phyloP scores from a whole-genome alignment of 2,113 vertebrate species.

The Dromas ardeola region DNA sequence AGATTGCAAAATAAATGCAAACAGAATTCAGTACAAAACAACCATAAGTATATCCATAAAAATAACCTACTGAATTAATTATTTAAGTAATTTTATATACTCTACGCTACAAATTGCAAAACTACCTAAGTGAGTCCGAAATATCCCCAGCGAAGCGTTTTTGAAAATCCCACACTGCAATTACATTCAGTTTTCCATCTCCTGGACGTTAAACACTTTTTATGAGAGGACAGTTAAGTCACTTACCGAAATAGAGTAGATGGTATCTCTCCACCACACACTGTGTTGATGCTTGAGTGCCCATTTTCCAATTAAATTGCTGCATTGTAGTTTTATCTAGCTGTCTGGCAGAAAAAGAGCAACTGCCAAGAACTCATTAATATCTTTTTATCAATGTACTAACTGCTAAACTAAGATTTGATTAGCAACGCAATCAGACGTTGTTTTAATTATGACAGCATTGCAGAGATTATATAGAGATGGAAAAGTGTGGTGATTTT shows the following conservation, averaged over 20 bases:
- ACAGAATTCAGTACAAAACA: not conserved
- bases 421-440: not conserved
- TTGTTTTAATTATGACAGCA: not conserved
- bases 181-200: not conserved
- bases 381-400: conserved; percentile 21
- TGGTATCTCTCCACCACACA: not conserved
- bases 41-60: not conserved
- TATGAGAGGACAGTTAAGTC: not conserved
- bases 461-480: not conserved
- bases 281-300: not conserved
- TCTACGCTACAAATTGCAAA: not conserved
- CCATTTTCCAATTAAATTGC: conserved; percentile 29
- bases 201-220: not conserved
- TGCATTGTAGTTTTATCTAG: not conserved
- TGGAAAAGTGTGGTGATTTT: not conserved
- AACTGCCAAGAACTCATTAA: conserved; percentile 39
- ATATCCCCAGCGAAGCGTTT: not conserved
- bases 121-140: not conserved
- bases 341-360: conserved; percentile 21
- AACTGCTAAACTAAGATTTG: conserved; percentile 13
- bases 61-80: not conserved
- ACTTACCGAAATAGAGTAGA: not conserved
- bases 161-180: not conserved
- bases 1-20: not conserved
- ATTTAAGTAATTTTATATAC: not conserved